Evolutionary conservation across 2,113 vertebrate genomes (phyloP).

Genomic region (Corapipo altera): DNA sequence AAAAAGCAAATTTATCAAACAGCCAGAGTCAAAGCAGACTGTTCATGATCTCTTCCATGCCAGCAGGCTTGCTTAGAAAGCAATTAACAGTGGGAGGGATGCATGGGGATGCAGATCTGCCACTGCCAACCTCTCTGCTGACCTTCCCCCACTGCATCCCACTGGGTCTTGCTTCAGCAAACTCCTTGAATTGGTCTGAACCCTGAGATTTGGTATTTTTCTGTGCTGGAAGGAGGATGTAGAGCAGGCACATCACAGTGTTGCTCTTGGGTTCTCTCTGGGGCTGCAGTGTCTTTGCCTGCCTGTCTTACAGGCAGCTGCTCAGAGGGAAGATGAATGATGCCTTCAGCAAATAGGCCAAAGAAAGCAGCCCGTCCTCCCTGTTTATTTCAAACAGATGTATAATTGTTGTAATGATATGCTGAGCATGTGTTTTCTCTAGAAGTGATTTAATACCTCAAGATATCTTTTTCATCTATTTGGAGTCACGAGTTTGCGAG

Average conservation of each 20-base stretch:
- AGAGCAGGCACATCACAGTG: background rate
- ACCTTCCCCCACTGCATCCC: background rate
- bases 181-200: background rate
- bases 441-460: conserved; percentile 41
- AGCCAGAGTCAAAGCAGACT: background rate
- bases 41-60: background rate
- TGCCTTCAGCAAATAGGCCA: background rate
- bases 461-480: background rate
- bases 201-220: background rate
- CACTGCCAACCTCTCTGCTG: background rate
- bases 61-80: background rate
- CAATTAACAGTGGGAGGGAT: background rate
- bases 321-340: background rate
- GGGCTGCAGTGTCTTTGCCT: background rate
- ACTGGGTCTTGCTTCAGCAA: background rate
- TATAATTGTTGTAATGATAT: conserved; percentile 41
- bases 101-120: background rate
- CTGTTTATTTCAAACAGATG: conserved; percentile 31
- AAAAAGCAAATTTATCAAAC: background rate
- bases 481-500: background rate
- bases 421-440: conserved; percentile 42
- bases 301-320: background rate
- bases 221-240: background rate
- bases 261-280: background rate
- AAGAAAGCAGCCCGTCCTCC: conserved; percentile 10